phyloP scores from a whole-genome alignment of 2,888 invertebrate genomes.

The Conistra vaccinii region DNA sequence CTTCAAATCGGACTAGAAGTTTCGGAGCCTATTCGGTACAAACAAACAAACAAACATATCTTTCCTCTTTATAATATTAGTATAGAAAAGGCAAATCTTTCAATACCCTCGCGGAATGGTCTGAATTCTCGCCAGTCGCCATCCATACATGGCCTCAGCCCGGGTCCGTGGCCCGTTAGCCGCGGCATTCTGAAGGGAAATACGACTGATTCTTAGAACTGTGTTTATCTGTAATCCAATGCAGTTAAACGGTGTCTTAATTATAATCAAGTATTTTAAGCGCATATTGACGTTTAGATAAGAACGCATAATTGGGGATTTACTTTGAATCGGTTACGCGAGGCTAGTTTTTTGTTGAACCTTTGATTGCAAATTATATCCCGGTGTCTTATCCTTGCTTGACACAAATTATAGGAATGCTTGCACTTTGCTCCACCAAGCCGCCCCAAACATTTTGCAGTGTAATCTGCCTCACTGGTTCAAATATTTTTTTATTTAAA shows the following conservation, averaged over 20 bases:
- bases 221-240: constrained; percentile 18
- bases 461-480: too few species aligned
- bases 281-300: background rate
- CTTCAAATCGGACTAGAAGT: too few species aligned
- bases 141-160: constrained; percentile 1
- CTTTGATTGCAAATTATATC: background rate
- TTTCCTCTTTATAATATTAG: too few species aligned
- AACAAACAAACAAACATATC: too few species aligned
- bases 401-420: too few species aligned
- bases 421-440: too few species aligned
- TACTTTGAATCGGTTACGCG: background rate
- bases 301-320: constrained; percentile 1
- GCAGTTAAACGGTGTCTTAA: constrained; percentile 39
- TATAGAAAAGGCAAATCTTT: constrained; percentile 3
- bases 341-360: background rate
- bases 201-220: constrained; percentile 37
- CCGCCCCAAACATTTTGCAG: too few species aligned
- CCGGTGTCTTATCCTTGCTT: background rate
- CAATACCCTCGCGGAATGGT: constrained; percentile 2
- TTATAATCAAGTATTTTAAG: constrained; percentile 34
- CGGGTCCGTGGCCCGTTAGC: constrained; percentile 7
- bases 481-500: too few species aligned
- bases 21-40: too few species aligned
- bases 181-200: constrained; percentile 18
- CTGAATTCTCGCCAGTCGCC: constrained; percentile 23